Evolutionary conservation across 1,140 invertebrate genomes (phyloP), one percentile per base, ranked within the genome.

Genomic region (Helicoverpa zea): DNA sequence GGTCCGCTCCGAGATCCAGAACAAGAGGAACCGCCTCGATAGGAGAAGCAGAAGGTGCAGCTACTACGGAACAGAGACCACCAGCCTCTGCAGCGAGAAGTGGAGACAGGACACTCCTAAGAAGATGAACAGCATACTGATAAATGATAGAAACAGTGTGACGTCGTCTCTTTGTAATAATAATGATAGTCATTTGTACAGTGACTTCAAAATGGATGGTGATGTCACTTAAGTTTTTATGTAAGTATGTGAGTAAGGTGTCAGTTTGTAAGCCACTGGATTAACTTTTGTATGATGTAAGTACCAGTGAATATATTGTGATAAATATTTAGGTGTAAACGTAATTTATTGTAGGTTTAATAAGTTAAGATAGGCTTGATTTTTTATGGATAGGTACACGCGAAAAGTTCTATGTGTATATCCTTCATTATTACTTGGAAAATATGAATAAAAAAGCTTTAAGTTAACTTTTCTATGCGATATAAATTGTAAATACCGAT

Each of bases 1-100:
- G 11, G 91, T 95, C 10, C 83, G 91, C 5, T 94, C 94, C 7
- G 54, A 61, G 51, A 89, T 87, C 43, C 89, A 88, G 14, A 89
- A 90, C n/a, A 80, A 88, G 23, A 81, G 90, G n/a, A 86, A 88
- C 73, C 83, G 92, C 23, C n/a, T 86, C 0, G 89, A 92, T 63
- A 81, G 74, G 9, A 85, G 85, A n/a, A 70, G 79, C 7, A 85
- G 86, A 14, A 76, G 81, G 5, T 87, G 81, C 87, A 94, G 89
- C 83, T 90, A 86, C 80, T 87, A 90, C 35, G 85, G 83, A 11
- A 84, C 85, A 0, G 89, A 90, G 72, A 88, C 84, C 10, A 89
- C 84, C 0, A 85, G 84, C 29, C 82, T 90, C 0, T 91, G 87
- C 77, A 84, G 84, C 23, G 89, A 89, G 2, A 88, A 87, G 63